phyloP scores from a whole-genome alignment of 1,140 invertebrate species.

The Drosophila athabasca region DNA sequence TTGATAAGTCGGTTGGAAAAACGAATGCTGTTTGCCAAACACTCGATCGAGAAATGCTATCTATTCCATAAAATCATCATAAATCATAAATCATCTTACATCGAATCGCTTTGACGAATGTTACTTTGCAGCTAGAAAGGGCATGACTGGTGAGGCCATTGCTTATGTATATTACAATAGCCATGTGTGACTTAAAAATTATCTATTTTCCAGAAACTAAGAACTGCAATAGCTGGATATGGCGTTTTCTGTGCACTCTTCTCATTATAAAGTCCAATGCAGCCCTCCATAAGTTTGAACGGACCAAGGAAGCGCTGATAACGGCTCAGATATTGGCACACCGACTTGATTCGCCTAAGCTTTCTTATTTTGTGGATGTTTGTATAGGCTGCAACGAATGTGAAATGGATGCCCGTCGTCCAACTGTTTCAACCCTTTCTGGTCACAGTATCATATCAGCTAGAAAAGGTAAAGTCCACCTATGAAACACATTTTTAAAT shows the following conservation, averaged over 20 bases:
- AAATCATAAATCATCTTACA: constrained; percentile 64
- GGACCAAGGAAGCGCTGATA: constrained; percentile 44
- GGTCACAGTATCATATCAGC: not conserved
- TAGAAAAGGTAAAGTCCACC: no score
- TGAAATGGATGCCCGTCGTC: no score
- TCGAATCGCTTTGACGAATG: constrained; percentile 65
- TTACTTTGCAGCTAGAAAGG: constrained; percentile 62
- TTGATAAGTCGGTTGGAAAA: constrained; percentile 52
- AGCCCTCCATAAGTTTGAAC: constrained; percentile 63
- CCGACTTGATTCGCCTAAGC: not conserved
- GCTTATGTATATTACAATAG: not conserved
- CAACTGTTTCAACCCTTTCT: not conserved
- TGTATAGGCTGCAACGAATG: constrained; percentile 52
- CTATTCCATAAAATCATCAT: constrained; percentile 72
- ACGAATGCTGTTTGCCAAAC: constrained; percentile 62
- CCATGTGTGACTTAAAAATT: no score
- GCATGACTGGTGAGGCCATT: constrained; percentile 38
- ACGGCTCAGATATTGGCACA: constrained; percentile 16
- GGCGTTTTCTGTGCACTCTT: constrained; percentile 59
- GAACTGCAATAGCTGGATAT: constrained; percentile 66
- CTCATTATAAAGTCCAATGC: constrained; percentile 67
- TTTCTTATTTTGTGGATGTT: constrained; percentile 47
- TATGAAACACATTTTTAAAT: no score
- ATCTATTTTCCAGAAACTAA: constrained; percentile 44
- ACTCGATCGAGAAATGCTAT: constrained; percentile 74